phyloP scores from a whole-genome alignment of 53 echinoderm and acorn worm genomes.

The Temnopleurus reevesii region DNA sequence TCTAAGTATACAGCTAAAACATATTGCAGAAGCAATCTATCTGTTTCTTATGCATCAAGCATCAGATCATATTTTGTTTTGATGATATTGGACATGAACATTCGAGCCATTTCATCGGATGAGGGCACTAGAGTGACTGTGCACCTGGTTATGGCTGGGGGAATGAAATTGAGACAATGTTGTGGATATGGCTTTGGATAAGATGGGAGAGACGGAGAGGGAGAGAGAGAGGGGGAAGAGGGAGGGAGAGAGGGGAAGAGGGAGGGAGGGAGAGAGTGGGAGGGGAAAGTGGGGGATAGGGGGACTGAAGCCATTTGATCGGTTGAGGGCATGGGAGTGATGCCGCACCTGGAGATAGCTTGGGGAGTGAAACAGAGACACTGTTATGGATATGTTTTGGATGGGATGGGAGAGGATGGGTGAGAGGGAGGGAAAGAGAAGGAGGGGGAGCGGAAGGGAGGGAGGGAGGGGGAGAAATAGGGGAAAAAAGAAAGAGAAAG shows the following conservation, averaged over 20 bases:
- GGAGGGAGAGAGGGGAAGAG: not conserved
- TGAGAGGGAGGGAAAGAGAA: too few species aligned
- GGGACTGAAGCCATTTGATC: too few species aligned
- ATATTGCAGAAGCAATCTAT: too few species aligned
- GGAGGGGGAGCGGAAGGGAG: not conserved
- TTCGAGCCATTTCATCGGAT: not conserved
- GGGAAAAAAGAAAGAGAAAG: not conserved
- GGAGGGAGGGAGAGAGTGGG: not conserved
- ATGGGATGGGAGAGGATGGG: not conserved
- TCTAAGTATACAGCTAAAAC: too few species aligned
- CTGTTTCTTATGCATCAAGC: too few species aligned
- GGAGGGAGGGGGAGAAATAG: not conserved
- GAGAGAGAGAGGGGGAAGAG: not conserved
- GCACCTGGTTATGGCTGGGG: constrained; percentile 19
- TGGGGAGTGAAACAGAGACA: too few species aligned
- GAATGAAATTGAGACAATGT: not conserved
- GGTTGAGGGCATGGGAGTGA: too few species aligned
- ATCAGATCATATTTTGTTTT: too few species aligned
- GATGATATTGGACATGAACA: constrained; percentile 2
- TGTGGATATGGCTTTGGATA: not conserved
- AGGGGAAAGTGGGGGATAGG: too few species aligned
- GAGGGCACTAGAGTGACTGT: not conserved
- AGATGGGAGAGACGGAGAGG: not conserved
- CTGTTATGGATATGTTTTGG: too few species aligned
- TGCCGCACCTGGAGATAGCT: too few species aligned